Evolutionary conservation across 2,113 vertebrate species (phyloP).

Genomic region (Poecile atricapillus): DNA sequence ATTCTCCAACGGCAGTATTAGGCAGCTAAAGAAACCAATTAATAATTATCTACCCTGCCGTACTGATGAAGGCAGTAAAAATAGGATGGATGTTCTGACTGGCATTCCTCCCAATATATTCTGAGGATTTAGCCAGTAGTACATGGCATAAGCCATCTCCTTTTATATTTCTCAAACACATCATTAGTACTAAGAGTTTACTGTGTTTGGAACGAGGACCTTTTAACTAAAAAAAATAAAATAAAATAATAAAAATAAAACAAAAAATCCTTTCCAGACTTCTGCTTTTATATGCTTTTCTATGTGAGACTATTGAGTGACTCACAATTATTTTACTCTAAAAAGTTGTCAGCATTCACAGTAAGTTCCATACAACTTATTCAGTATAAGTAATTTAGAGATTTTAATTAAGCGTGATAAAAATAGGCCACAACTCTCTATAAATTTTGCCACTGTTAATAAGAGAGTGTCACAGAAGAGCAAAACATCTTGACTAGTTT

Average conservation of each 20-base stretch:
- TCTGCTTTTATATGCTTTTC: neutral
- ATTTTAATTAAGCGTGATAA: slow-evolving; percentile 14
- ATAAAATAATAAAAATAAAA: neutral
- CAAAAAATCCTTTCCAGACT: neutral
- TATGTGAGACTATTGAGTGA: neutral
- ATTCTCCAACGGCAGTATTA: neutral
- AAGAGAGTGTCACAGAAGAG: neutral
- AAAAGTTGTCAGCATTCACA: neutral
- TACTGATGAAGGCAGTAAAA: neutral
- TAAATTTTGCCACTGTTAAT: neutral
- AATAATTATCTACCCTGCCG: neutral
- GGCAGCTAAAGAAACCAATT: neutral
- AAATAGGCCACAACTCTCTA: neutral
- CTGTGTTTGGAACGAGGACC: neutral
- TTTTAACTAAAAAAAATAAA: neutral
- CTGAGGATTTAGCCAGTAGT: neutral
- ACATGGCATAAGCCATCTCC: neutral
- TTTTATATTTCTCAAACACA: neutral
- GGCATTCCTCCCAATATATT: neutral
- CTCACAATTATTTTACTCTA: neutral
- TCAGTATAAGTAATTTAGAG: neutral
- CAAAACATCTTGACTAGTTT: neutral
- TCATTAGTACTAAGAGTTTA: neutral
- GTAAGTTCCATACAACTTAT: neutral
- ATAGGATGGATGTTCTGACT: neutral